Evolutionary conservation across 2,888 invertebrate genomes (phyloP), one percentile per base, ranked within the genome.

Genomic region (Taenaris catops): DNA sequence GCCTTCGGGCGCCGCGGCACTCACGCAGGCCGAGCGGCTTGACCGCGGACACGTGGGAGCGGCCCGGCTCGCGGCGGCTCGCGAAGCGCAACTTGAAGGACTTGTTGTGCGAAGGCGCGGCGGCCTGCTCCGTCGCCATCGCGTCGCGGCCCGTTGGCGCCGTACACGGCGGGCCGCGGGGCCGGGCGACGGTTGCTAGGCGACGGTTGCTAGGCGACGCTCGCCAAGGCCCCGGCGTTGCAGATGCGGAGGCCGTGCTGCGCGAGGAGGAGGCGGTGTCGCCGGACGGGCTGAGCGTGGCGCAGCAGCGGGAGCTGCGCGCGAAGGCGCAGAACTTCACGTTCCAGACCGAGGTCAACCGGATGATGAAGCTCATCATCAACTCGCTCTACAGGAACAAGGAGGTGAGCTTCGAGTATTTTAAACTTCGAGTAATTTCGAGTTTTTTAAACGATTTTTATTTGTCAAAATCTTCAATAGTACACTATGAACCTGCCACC

Each of bases 281-380:
- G 64, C 84, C 98, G 34, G 99, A 99, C 87, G 96, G 96, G 1
- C 88, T 99, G 39, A 98, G 94, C 86, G 96, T 96, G 8, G 94
- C 97, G 8, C 96, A 99, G 83, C 88, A 97, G 69, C 96, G 95
- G 55, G 96, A 98, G 84, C 76, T 99, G 24, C 88, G 95, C 41
- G 96, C 96, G 25, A 94, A 93, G 63, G 93, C 98, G 1, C 94
- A 96, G 67, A 96, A 94, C 70, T 94, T 91, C 67, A 90, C 92
- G 11, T 99, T 98, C 89, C 96, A 99, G 88, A 98, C 99, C 0
- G 99, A 99, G 87, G 99, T 99, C 21, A 98, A 98, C 86, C 94
- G 99, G 38, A 98, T 99, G 98, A 99, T 99, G 99, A 99, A 99
- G 80, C 91, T 99, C 40, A 99, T 99, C 78, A 99, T 99, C 71